Conservation (phyloP, 64 coral and sea anemone genomes). For the Montipora cactus region DNA sequence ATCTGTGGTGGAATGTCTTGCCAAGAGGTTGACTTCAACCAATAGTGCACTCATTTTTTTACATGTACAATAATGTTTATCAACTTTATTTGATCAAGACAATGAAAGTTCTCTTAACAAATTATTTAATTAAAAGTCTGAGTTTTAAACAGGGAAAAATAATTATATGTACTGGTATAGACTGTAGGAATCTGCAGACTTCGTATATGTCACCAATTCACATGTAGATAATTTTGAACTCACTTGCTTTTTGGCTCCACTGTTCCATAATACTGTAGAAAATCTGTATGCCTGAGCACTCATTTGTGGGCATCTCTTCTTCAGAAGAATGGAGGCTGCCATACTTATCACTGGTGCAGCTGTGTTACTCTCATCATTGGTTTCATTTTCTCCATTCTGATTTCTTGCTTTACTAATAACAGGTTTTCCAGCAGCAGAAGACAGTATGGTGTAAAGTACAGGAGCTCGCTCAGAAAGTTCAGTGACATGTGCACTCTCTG, state of each 20-base stretch:
- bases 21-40: too few relatives aligned
- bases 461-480: not conserved
- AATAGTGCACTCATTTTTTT: too few relatives aligned
- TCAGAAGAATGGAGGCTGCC: slow-evolving; percentile 11
- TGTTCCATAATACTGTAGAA: slow-evolving; percentile 25
- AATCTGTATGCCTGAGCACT: slow-evolving; percentile 30
- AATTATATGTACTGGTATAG: too few relatives aligned
- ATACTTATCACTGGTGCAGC: not conserved
- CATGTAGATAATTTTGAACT: too few relatives aligned
- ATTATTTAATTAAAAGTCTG: too few relatives aligned
- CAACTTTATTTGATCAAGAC: too few relatives aligned
- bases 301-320: slow-evolving; percentile 29
- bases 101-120: too few relatives aligned
- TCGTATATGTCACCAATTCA: too few relatives aligned
- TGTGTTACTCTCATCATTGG: not conserved
- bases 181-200: too few relatives aligned
- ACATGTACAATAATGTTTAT: too few relatives aligned
- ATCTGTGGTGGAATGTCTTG: too few relatives aligned
- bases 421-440: not conserved
- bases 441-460: not conserved
- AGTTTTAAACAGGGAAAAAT: too few relatives aligned
- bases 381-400: not conserved
- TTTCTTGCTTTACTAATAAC: not conserved
- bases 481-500: not conserved
- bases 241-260: slow-evolving; percentile 50